Evolutionary conservation across 2,113 vertebrate genomes (phyloP), one percentile per base, ranked within the genome.

Genomic region (Litocranius walleri): DNA sequence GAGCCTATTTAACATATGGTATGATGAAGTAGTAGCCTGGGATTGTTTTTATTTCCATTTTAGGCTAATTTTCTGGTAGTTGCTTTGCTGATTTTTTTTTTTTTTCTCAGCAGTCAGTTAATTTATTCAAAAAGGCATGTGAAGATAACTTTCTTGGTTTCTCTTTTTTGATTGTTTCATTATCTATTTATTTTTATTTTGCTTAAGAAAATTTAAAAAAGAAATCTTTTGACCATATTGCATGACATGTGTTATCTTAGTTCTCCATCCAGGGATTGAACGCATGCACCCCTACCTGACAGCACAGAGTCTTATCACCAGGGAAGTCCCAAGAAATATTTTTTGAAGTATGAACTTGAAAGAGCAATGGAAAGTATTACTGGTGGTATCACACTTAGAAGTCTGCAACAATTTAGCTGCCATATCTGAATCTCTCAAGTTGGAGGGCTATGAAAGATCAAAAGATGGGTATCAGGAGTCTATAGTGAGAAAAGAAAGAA

Each of bases 21-120:
- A 93, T 64, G 97, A 88, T 87, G 33, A 95, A 93, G 71, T 59
- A 40, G 67, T 93, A 90, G 86, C 9, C 36, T 86, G 10, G 48
- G 88, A 61, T 91, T 94, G 25, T 85, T 94, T 93, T 91, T 93
- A 59, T 86, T 90, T 94, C 40, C 91, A 21, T 95, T 52, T 92
- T 89, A 89, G 43, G 56, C 56, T 95, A 71, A 78, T 95, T 87
- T 97, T 93, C 36, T 94, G 77, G 15, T 45, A 96, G 33, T 93
- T 94, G 33, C 27, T 88, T 78, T 90, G 56, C 25, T 91, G 43
- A 43, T 62, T 88, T 57, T 74, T 59, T 59, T 40, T 59, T 36
- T 74, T 92, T 86, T 50, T 8, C 77, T 84, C 19, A 78, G 43
- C 14, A 56, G 33, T 93, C n/a, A 94, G 15, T 83, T 45, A 81